Conservation (phyloP, 2,797 vertebrate genomes). For the Sebastes melanostomus region DNA sequence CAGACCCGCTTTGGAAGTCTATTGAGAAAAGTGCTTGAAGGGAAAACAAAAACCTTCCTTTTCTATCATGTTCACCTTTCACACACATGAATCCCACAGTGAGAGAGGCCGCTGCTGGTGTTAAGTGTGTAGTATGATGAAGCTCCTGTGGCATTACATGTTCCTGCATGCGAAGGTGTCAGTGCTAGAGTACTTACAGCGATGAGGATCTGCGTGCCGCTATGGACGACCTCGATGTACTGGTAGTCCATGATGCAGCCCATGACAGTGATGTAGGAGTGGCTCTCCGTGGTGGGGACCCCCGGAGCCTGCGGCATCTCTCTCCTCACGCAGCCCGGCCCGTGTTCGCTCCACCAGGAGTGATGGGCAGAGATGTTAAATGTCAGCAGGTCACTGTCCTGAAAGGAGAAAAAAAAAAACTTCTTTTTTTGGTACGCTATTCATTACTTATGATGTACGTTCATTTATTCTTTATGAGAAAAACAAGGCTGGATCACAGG, state of each 20-base stretch:
- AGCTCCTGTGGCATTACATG: slow-evolving; percentile 1
- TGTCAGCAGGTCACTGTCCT: slow-evolving; percentile 91
- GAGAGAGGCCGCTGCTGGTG: background rate
- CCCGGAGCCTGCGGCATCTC: slow-evolving; percentile 79
- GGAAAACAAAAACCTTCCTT: slow-evolving; percentile 39
- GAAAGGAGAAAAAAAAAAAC: slow-evolving; percentile 22
- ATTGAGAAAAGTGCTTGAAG: slow-evolving; percentile 10
- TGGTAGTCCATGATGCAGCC: slow-evolving; percentile 89
- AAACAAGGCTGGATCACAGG: background rate
- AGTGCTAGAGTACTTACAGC: slow-evolving; percentile 82
- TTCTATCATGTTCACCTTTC: slow-evolving; percentile 16
- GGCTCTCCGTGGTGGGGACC: slow-evolving; percentile 79
- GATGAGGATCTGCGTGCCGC: slow-evolving; percentile 87
- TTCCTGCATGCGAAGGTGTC: background rate
- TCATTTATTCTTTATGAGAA: slow-evolving; percentile 19
- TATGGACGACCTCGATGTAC: slow-evolving; percentile 91
- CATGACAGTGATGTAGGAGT: slow-evolving; percentile 88
- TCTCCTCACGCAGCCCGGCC: slow-evolving; percentile 86
- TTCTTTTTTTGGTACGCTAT: background rate
- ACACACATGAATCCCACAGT: background rate
- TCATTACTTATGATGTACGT: slow-evolving; percentile 2
- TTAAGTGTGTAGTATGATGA: background rate
- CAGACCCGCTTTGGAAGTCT: background rate
- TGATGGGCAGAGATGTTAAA: slow-evolving; percentile 91
- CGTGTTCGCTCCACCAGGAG: slow-evolving; percentile 93